A percentile compares a stretch with the other conserved stretches of the same genome.
These are phyloP conservation scores for Polypterus bichir DNA, from an alignment of 2,113 vertebrate genomes.

Conservation along the genomic window DNA sequence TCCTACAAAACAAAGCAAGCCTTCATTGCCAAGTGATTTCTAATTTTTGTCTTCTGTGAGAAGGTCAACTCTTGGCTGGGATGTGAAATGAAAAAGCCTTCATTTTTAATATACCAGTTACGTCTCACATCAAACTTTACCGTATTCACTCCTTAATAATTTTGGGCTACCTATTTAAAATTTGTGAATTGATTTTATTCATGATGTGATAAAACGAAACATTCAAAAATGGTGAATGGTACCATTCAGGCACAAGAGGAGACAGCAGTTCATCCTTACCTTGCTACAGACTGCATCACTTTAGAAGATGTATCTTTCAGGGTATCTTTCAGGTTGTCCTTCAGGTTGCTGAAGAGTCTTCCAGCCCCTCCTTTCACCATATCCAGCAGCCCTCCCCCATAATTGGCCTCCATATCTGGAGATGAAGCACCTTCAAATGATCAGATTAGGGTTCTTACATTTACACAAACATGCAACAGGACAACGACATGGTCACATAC, in stretches of 20 bases:
- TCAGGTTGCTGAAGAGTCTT: constrained; percentile 94
- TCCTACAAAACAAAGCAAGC: too few species aligned
- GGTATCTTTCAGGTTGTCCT: constrained; percentile 96
- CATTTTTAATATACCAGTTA: too few species aligned
- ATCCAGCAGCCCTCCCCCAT: constrained; percentile 83
- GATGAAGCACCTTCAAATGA: constrained; percentile 49
- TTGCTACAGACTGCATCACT: constrained; percentile 94
- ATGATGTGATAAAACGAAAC: background rate
- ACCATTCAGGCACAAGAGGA: background rate
- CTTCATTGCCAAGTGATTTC: too few species aligned
- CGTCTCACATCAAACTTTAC: too few species aligned
- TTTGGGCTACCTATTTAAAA: too few species aligned
- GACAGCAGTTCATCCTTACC: constrained; percentile 41
- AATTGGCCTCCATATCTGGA: constrained; percentile 84
- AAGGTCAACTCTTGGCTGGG: too few species aligned
- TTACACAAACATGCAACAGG: background rate
- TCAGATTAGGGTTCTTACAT: constrained; percentile 17
- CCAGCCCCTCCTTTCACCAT: constrained; percentile 97
- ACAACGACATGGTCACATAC: constrained; percentile 2
- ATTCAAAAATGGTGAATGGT: background rate
- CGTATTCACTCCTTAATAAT: too few species aligned
- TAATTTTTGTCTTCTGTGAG: too few species aligned
- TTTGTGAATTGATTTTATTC: too few species aligned
- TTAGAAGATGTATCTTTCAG: constrained; percentile 93
- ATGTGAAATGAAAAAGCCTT: too few species aligned